Percentiles rank a stretch among this genome's conserved stretches.
These are phyloP conservation scores for Ennomos erosarius DNA, from an alignment of 2,888 invertebrate genomes.

Conservation along the genomic window DNA sequence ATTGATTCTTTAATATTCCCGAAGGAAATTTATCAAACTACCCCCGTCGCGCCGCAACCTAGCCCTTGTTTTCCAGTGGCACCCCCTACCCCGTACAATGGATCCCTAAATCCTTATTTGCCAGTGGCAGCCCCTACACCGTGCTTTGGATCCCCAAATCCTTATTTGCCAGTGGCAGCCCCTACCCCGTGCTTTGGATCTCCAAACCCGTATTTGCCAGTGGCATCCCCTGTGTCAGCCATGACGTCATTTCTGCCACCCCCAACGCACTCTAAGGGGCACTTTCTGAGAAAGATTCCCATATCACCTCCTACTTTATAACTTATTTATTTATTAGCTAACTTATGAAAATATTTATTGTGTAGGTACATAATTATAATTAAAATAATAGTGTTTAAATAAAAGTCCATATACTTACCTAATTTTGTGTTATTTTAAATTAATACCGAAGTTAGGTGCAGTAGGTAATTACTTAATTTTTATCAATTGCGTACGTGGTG, in stretches of 20 bases:
- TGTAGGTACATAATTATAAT: background rate
- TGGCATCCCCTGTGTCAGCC: constrained; percentile 57
- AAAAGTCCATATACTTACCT: too few species aligned
- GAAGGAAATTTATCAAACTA: constrained; percentile 24
- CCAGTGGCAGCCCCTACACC: constrained; percentile 26
- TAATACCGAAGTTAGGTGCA: too few species aligned
- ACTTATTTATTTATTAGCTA: background rate
- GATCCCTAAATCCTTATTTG: constrained; percentile 10
- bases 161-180: constrained; percentile 28
- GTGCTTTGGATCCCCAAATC: constrained; percentile 2
- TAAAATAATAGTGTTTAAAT: too few species aligned
- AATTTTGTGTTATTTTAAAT: too few species aligned
- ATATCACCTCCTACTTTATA: constrained; percentile 62
- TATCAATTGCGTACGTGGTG: too few species aligned
- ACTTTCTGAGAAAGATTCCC: constrained; percentile 64
- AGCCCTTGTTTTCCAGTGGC: constrained; percentile 1
- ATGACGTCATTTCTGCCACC: constrained; percentile 53
- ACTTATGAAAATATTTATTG: background rate
- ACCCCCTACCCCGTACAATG: constrained; percentile 3
- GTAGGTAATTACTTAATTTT: too few species aligned
- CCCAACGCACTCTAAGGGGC: constrained; percentile 51
- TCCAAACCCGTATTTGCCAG: constrained; percentile 38
- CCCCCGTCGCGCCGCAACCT: constrained; percentile 8
- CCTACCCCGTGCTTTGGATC: constrained; percentile 1
- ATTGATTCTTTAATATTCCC: constrained; percentile 25